phyloP scores from a whole-genome alignment of 2,888 invertebrate species.

The Pristionchus arcanus region DNA sequence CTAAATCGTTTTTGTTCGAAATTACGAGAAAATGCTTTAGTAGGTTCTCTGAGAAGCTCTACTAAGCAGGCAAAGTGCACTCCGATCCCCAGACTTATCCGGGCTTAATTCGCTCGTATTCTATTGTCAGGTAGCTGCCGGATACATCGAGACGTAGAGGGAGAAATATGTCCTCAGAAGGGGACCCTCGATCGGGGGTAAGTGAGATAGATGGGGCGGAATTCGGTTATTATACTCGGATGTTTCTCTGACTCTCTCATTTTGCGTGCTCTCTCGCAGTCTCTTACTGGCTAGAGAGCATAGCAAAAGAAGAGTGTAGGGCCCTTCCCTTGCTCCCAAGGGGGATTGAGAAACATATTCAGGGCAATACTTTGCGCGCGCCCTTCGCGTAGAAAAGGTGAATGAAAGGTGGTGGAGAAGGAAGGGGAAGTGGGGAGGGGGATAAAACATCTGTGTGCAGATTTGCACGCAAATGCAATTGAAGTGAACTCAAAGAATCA shows the following conservation, averaged over 20 bases:
- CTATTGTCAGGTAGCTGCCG: background rate
- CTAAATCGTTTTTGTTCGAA: too few relatives aligned
- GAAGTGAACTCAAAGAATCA: background rate
- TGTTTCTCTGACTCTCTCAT: background rate
- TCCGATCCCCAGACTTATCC: too few relatives aligned
- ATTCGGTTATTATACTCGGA: slow-evolving; percentile 43
- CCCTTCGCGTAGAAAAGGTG: background rate
- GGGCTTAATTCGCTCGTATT: too few relatives aligned
- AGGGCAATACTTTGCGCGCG: background rate
- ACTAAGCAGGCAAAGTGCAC: background rate
- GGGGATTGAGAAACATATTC: slow-evolving; percentile 20
- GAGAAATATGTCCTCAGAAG: background rate
- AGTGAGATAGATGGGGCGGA: slow-evolving; percentile 54
- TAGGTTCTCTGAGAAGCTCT: too few relatives aligned
- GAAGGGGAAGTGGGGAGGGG: background rate
- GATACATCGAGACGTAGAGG: background rate
- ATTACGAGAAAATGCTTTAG: too few relatives aligned
- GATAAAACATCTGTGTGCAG: slow-evolving; percentile 27
- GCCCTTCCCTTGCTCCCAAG: background rate
- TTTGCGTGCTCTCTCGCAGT: background rate
- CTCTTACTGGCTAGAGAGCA: background rate
- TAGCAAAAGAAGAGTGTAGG: background rate
- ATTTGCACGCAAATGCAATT: background rate
- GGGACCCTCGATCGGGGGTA: slow-evolving; percentile 20
- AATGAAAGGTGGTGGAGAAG: background rate